phyloP scores from a whole-genome alignment of 2,113 vertebrate species.

The Chaetops frenatus region DNA sequence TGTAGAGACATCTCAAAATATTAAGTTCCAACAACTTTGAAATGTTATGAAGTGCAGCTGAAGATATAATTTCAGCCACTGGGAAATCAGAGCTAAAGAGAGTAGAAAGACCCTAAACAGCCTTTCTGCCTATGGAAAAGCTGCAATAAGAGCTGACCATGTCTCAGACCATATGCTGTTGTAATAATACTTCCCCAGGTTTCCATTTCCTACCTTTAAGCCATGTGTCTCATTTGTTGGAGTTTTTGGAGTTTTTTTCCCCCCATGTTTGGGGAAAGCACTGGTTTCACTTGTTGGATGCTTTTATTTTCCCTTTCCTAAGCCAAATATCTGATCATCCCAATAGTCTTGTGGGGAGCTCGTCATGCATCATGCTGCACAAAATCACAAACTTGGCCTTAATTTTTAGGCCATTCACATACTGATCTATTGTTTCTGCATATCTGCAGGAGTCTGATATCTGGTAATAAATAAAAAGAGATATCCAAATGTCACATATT shows the following conservation, averaged over 20 bases:
- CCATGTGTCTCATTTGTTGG: neutral
- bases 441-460: conserved; percentile 55
- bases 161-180: neutral
- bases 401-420: conserved; percentile 12
- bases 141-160: neutral
- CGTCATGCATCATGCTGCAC: neutral
- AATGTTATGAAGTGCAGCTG: neutral
- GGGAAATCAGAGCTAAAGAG: neutral
- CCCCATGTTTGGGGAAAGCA: neutral
- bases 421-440: conserved; percentile 51
- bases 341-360: neutral
- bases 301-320: conserved; percentile 14
- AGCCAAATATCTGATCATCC: conserved; percentile 29
- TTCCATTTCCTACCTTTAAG: neutral
- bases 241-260: fast-evolving
- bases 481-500: conserved; percentile 35
- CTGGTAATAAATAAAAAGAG: conserved; percentile 44
- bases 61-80: neutral
- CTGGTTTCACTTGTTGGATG: neutral
- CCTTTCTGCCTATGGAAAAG: neutral
- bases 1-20: neutral
- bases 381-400: conserved; percentile 40
- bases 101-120: neutral
- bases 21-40: neutral
- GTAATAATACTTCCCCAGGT: neutral